Conservation (phyloP, 2,888 invertebrate species). For the Nemoura dubitans region DNA sequence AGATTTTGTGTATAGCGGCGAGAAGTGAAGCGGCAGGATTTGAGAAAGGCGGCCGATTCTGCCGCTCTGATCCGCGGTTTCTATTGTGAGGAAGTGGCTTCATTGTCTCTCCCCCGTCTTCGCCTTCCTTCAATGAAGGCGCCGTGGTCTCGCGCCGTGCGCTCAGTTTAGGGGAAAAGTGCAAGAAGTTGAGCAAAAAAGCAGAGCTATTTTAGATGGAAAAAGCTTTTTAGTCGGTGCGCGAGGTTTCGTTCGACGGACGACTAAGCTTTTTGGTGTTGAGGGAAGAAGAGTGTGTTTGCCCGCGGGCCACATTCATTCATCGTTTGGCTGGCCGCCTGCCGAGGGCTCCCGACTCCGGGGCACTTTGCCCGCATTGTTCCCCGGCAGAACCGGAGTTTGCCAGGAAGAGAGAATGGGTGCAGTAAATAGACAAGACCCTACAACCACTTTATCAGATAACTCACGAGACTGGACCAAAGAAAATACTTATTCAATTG, state of each 20-base stretch:
- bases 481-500: constrained; percentile 35
- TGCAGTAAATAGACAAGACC: constrained; percentile 41
- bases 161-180: constrained; percentile 30
- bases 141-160: constrained; percentile 2
- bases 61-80: constrained; percentile 37
- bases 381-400: neutral
- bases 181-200: constrained; percentile 36
- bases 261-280: constrained; percentile 29
- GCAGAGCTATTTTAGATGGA: constrained; percentile 35
- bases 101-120: constrained; percentile 29
- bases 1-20: constrained; percentile 39
- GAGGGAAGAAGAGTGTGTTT: constrained; percentile 20
- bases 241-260: neutral
- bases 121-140: neutral
- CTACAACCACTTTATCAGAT: constrained; percentile 36
- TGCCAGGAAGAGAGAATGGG: constrained; percentile 31
- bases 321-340: constrained; percentile 27
- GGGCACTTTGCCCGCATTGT: constrained; percentile 42
- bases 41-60: constrained; percentile 28
- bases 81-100: constrained; percentile 40
- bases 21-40: constrained; percentile 29
- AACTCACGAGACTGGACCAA: neutral
- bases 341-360: neutral
- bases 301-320: constrained; percentile 42
- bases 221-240: constrained; percentile 37